Base-by-base conservation (phyloP, 2,797 vertebrate genomes). In the Mormyrops boulengeri region DNA sequence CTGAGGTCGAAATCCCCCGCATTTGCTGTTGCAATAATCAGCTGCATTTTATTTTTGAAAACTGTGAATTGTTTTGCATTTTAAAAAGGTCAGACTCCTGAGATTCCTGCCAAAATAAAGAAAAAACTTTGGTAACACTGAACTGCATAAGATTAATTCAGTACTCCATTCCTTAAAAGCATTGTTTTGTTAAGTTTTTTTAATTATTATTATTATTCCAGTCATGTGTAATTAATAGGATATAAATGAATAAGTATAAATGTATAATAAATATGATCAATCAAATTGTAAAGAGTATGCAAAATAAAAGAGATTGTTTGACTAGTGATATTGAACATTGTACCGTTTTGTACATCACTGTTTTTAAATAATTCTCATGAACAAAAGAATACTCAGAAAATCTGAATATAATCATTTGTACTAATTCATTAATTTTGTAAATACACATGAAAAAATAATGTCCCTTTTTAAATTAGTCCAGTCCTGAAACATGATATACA, bases 11-110 rank as follows among this genome's bases (percentile, higher is more conserved):
- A 95, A 94, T 96, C 94, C 91, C 93, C 94, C 94, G 94, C 94
- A 94, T 96, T 94, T 95, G 94, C 93, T 93, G 95, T 94, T 95
- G 93, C 94, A 94, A 95, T 95, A 94, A 95, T 95, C 94, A 95
- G 93, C 93, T 93, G 93, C 92, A 93, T 93, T 95, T 95, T 94
- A 90, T 93, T 94, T 94, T 95, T 94, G 91, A 93, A 93, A 96
- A 94, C 93, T 94, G 93, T 94, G 94, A 95, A 95, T 95, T 90
- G 92, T 93, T 96, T 96, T 95, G 95, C 95, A 96, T 96, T 96
- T 96, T 96, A 94, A 96, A 96, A 96, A 96, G 95, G 95, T 96
- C 95, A 96, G 94, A 95, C 93, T 94, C 94, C 94, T 95, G 93
- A 95, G 94, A 95, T 95, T 93, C 94, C 92, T 94, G 94, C 94